These are phyloP conservation scores for Lasioglossum calceatum DNA, from an alignment of 2,888 invertebrate genomes.

Conservation along the genomic window DNA sequence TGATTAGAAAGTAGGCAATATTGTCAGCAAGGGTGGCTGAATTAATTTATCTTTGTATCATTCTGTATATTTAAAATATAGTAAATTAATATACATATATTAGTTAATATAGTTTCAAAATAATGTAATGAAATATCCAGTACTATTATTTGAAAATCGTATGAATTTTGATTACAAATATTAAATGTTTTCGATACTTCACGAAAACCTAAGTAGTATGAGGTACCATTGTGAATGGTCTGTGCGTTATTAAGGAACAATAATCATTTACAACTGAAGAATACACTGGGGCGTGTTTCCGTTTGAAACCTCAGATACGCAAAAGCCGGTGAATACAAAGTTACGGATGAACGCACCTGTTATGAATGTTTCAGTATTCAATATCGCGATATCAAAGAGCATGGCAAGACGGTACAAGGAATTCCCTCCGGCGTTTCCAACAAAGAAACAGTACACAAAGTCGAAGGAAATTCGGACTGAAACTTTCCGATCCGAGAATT, in stretches of 20 bases:
- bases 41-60: too few relatives aligned
- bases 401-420: slow-evolving; percentile 58
- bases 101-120: neutral
- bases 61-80: too few relatives aligned
- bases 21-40: too few relatives aligned
- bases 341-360: slow-evolving; percentile 70
- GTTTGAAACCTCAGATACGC: slow-evolving; percentile 68
- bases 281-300: slow-evolving; percentile 52
- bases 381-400: slow-evolving; percentile 74
- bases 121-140: neutral
- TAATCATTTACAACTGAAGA: slow-evolving; percentile 36
- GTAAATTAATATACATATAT: too few relatives aligned
- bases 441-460: slow-evolving; percentile 63
- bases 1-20: too few relatives aligned
- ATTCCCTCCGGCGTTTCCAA: slow-evolving; percentile 59
- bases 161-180: neutral
- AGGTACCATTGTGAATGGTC: neutral
- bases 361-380: slow-evolving; percentile 73
- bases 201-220: neutral
- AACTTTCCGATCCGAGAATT: slow-evolving; percentile 51
- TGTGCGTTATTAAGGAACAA: slow-evolving; percentile 14
- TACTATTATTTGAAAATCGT: neutral
- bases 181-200: neutral
- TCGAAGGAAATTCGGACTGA: slow-evolving; percentile 58
- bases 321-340: slow-evolving; percentile 59